These are phyloP conservation scores for Oreonectes daqikongensis DNA, from an alignment of 2,797 vertebrate genomes.

Conservation along the genomic window DNA sequence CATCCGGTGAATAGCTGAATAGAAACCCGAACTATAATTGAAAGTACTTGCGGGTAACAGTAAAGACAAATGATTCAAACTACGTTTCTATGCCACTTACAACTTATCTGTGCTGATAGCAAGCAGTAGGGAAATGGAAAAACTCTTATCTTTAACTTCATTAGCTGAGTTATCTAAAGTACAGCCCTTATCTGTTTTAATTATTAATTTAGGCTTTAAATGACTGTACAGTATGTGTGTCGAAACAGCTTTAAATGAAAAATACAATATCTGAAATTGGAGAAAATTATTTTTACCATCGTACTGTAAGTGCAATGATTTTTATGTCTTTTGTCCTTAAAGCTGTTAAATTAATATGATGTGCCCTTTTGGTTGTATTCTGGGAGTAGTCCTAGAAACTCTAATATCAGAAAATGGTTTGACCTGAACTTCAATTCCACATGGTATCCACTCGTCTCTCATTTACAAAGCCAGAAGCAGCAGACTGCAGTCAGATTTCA, in stretches of 20 bases:
- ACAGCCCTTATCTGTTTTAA: slow-evolving; percentile 53
- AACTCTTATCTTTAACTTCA: slow-evolving; percentile 57
- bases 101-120: slow-evolving; percentile 52
- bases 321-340: not conserved
- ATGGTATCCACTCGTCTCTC: slow-evolving; percentile 4
- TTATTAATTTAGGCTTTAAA: slow-evolving; percentile 54
- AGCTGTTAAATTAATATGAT: slow-evolving; percentile 5
- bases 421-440: slow-evolving; percentile 31
- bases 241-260: slow-evolving; percentile 22
- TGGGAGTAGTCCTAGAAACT: not conserved
- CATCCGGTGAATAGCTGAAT: not conserved
- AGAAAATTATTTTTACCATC: not conserved
- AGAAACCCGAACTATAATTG: slow-evolving; percentile 24
- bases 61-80: slow-evolving; percentile 31
- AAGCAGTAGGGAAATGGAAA: slow-evolving; percentile 55
- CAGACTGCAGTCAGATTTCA: slow-evolving; percentile 44
- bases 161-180: slow-evolving; percentile 58
- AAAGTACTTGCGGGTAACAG: slow-evolving; percentile 24
- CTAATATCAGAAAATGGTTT: slow-evolving; percentile 14
- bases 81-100: slow-evolving; percentile 50
- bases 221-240: slow-evolving; percentile 20
- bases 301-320: not conserved
- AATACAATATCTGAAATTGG: not conserved
- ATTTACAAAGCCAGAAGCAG: slow-evolving; percentile 5
- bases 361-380: slow-evolving; percentile 9